Evolutionary conservation across 2,888 invertebrate species (phyloP), one percentile per base, ranked within the genome.

Genomic region (Rugalucina vietnamica): DNA sequence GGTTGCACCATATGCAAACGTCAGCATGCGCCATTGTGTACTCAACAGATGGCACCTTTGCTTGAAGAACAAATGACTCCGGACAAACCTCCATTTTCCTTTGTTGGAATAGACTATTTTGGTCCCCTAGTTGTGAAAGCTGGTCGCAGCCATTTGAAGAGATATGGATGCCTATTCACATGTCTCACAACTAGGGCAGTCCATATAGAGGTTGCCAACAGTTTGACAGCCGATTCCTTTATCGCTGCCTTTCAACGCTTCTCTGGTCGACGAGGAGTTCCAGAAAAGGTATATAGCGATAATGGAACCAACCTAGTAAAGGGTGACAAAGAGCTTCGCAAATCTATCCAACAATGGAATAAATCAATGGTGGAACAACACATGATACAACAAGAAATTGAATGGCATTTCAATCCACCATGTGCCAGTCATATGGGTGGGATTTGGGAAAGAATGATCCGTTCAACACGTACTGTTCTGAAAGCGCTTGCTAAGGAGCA

Each of bases 161-260:
- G 77, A 32, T 85, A 84, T 29, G 87, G 85, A 4, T 83, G 83
- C 60, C 24, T 87, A n/a, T 84, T 87, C 29, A 86, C 89, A 0
- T 89, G 86, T 60, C 43, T 85, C 14, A 78, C 57, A 5, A 79
- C 76, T 3, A 75, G 79, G 69, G 79, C 84, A 73, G 73, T 80
- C 1, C 73, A 84, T 69, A 24, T 80, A 27, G 81, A 84, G 74
- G 49, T 80, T 3, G 72, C 80, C 0, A 65, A 88, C 29, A 76
- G 70, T 32, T 39, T 84, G 27, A 39, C 43, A n/a, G 76, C 81
- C 14, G 76, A 84, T 54, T 78, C 76, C 1, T 81, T 82, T 69
- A 76, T 86, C n/a, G 27, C 36, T 76, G 84, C 81, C 21, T 69
- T 79, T 18, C 79, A 76, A 36, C 73, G 85, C 1, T 84, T 88